Evolutionary conservation across 2,797 vertebrate genomes (phyloP), one percentile per base, ranked within the genome.

Genomic region (Dermochelys coriacea): DNA sequence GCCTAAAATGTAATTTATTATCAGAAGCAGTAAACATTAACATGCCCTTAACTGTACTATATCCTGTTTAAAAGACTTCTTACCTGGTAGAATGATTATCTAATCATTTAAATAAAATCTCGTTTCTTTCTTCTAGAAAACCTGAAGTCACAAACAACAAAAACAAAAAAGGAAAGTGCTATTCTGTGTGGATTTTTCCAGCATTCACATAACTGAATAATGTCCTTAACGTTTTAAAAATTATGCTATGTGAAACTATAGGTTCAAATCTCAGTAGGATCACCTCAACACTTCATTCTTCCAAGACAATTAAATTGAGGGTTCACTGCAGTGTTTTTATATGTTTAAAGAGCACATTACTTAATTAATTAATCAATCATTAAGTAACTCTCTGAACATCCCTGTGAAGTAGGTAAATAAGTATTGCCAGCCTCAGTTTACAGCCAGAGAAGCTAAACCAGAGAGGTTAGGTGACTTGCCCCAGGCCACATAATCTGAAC

Each of bases 1-100:
- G 64, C n/a, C n/a, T 71, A 19, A 71, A 21, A 68, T 68, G n/a
- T 37, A 18, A 68, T 71, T 23, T 71, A 68, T 68, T n/a, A 23
- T 71, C 19, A 71, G n/a, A 71, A 41, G n/a, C n/a, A 23, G 19
- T 23, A 71, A 71, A 19, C n/a, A 23, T 71, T 71, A 71, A 71
- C 10, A 71, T 71, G 71, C 19, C 8, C n/a, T 71, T 37, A 71
- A 37, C 64, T 41, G 31, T 90, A 37, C 87, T 91, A 89, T 91
- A 57, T 75, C 91, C 85, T 78, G 55, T 18, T 75, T 84, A 87
- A 95, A 93, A 86, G 16, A 54, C 59, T 88, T 49, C n/a, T 94
- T 95, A 85, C 54, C 31, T 80, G 31, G 41, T 89, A 89, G 85
- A 95, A 93, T 78, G 3, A 37, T 86, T 95, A 51, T 94, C 37